These are phyloP conservation scores for Micronycteris hirsuta DNA, from an alignment of 2,113 vertebrate species.

Conservation along the genomic window DNA sequence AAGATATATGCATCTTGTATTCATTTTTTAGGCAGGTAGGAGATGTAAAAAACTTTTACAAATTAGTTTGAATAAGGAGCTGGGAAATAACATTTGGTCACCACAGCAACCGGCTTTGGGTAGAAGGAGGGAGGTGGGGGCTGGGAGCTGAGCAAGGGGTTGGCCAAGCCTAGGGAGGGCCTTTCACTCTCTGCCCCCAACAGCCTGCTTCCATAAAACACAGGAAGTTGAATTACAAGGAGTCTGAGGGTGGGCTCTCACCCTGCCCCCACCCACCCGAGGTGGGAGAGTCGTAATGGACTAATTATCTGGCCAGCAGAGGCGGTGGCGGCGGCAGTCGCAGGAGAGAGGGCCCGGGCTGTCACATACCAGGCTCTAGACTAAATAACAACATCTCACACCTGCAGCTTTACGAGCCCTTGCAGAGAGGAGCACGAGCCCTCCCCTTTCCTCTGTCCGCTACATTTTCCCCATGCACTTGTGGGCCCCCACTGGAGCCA, in stretches of 20 bases:
- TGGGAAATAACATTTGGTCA: conserved; percentile 82
- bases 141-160: conserved; percentile 52
- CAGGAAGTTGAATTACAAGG: conserved; percentile 90
- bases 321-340: conserved; percentile 74
- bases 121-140: conserved; percentile 69
- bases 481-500: neutral
- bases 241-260: conserved; percentile 87
- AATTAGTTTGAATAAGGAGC: conserved; percentile 71
- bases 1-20: neutral
- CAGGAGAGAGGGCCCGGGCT: conserved; percentile 77
- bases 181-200: conserved; percentile 80
- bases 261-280: conserved; percentile 81
- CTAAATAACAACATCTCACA: conserved; percentile 90
- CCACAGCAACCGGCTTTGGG: conserved; percentile 78
- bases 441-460: neutral
- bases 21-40: conserved; percentile 55
- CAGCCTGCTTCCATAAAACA: conserved; percentile 87
- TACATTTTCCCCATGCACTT: neutral
- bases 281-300: conserved; percentile 88
- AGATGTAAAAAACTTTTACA: conserved; percentile 68
- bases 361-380: conserved; percentile 87
- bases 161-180: conserved; percentile 73
- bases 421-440: conserved; percentile 13
- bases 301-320: conserved; percentile 87
- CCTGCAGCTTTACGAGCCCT: conserved; percentile 87